Conservation (phyloP, 2,888 invertebrate species). For the Phanerotoma sp. region DNA sequence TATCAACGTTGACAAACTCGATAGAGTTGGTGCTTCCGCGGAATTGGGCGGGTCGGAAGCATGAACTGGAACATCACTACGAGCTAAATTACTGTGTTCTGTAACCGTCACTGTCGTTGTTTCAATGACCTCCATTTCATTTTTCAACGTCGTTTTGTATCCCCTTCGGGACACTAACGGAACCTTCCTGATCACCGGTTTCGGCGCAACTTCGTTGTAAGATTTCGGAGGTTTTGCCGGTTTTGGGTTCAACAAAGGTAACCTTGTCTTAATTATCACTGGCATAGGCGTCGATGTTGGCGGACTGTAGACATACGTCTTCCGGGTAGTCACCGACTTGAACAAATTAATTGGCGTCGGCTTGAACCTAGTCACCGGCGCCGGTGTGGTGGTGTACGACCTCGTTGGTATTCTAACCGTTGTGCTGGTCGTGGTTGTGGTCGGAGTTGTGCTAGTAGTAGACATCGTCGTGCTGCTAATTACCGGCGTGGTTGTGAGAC, state of each 20-base stretch:
- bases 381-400: conserved; percentile 27
- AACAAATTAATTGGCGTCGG: conserved; percentile 46
- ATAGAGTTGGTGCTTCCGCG: too few relatives aligned
- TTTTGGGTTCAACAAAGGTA: conserved; percentile 46
- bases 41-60: too few relatives aligned
- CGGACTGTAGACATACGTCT: conserved; percentile 47
- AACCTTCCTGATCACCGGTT: conserved; percentile 48
- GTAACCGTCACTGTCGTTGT: too few relatives aligned
- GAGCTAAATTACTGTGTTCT: too few relatives aligned
- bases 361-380: conserved; percentile 37
- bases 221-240: conserved; percentile 48
- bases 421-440: conserved; percentile 18
- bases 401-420: conserved; percentile 21
- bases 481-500: conserved; percentile 3
- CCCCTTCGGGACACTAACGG: conserved; percentile 42
- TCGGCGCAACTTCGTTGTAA: conserved; percentile 52
- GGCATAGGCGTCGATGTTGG: conserved; percentile 51
- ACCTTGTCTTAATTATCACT: conserved; percentile 47
- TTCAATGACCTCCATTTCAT: conserved; percentile 8
- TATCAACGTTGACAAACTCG: too few relatives aligned
- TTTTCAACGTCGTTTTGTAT: conserved; percentile 14
- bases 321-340: conserved; percentile 46
- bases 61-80: too few relatives aligned
- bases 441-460: conserved; percentile 8
- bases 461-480: conserved; percentile 2